Base-by-base conservation (phyloP, 2,888 invertebrate species). In the Vandiemenella viatica region DNA sequence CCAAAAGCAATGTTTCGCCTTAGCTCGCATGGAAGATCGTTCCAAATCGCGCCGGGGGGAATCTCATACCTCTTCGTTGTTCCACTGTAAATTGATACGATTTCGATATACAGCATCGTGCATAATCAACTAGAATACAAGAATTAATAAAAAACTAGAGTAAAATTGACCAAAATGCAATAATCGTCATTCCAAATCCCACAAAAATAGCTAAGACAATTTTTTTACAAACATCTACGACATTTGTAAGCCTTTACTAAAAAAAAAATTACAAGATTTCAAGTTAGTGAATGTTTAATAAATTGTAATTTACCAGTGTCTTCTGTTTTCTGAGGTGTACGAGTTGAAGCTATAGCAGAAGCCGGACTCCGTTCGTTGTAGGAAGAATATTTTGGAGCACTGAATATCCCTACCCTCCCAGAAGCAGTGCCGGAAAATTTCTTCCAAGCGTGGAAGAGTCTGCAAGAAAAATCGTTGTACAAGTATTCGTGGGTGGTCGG, bases 311-410 rank as follows among this genome's bases (percentile, higher is more conserved):
- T 46, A 57, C 58, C 57, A 57, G 20, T 53, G 42, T 6, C 45
- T 18, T n/a, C 51, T 51, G 6, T 50, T 49, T 16, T 55, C 49
- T 1, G 57, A 55, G 5, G 58, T 60, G 21, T 59, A 48, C 1
- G 60, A 59, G 48, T 61, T 61, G 50, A 61, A 59, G 0, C 60
- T 56, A 46, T 59, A 61, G 49, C 60, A 61, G 48, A 60, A 60
- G 6, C 60, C 60, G 22, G 57, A 58, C 49, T 59, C 59, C 1
- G 59, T 57, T 37, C 57, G 55, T 26, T 60, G 59, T 13, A 59
- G 44, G 21, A 56, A 53, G 40, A 61, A 59, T 6, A 58, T 38
- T 15, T 58, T 54, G 45, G 57, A 58, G 45, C 60, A 61, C 37
- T 57, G 55, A 22, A 54, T 47, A 10, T 44, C 42, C n/a, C 55